Base-by-base conservation (phyloP, 2,888 invertebrate genomes). In the Drosophila anomelani region DNA sequence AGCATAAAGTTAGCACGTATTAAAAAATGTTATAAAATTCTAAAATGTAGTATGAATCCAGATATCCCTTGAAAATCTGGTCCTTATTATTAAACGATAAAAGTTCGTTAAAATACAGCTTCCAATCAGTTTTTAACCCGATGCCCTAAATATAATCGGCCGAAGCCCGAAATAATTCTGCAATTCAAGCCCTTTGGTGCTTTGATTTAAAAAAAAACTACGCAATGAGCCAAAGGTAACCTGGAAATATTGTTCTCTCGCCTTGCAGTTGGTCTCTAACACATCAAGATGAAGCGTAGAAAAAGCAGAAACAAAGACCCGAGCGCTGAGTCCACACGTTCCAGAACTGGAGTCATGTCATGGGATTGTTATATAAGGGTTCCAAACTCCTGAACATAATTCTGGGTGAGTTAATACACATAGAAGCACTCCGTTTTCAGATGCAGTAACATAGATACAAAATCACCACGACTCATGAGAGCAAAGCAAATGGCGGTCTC, bases 291-390 rank as follows among this genome's bases (percentile, higher is more conserved):
- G 92, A 92, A 92, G 81, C 92, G 92, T 90, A 92, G 89, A 88
- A 92, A 92, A 90, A 78, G 75, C 63, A 81, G 82, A 79, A 89
- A 82, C 81, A 89, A 79, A 89, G 82, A 80, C 77, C 87, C 59
- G 64, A 75, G 56, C 57, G 71, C 76, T 60, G 60, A 71, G 47
- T 59, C 71, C 71, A 71, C 76, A 64, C 73, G 78, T 76, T 80
- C 81, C 81, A 83, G 84, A 86, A 79, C 83, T 88, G 91, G 90
- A 92, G 91, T 90, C 91, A 92, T 92, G 92, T 92, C 92, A 92
- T 92, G 92, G 92, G 92, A 92, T 92, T 92, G 92, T 90, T 92
- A 92, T 92, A 91, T 92, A 92, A 92, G 91, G 80, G 92, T 91
- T 92, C 92, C 92, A 92, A 91, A 90, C 92, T 92, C 92, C 92